Evolutionary conservation across 2,113 vertebrate genomes (phyloP), one percentile per base, ranked within the genome.

Genomic region (Callorhinus ursinus): DNA sequence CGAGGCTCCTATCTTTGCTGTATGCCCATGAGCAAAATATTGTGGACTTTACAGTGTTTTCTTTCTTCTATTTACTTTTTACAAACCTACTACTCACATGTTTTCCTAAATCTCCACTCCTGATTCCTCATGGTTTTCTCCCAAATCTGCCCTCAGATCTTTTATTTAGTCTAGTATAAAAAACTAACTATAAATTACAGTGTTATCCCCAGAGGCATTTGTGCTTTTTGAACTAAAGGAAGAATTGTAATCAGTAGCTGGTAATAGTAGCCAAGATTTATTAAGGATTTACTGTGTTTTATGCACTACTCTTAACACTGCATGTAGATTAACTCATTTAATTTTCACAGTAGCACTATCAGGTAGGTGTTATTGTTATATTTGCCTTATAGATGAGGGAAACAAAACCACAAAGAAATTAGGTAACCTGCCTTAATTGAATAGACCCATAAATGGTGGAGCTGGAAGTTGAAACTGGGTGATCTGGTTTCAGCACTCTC

Each of bases 281-380:
- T 55, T 84, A 95, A 71, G 36, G 24, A 65, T 85, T 95, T 95
- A 55, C 5, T 77, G 14, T 36, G 22, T 55, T 85, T 46, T 19
- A 46, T 90, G 33, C 7, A 53, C 57, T 51, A 59, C 63, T 88
- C 4, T 85, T 71, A 61, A 53, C 33, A 36, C 9, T 88, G 31
- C 49, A 61, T 53, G 14, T 85, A 63, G 93, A 90, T 93, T 71
- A 39, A 80, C 24, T 72, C 84, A 89, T 63, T 92, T 51, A 97
- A 76, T 84, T 84, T 90, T 74, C 33, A 90, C 31, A 90, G 79
- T 80, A 85, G 46, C 15, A 57, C 33, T 57, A n/a, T 85, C 71
- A 84, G 42, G 28, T 84, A 79, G 39, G 39, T 72, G 46, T 26
- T 76, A 14, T 55, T 95, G 24, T 79, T 89, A 49, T 63, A 39